Conservation (phyloP, 2,797 vertebrate genomes). For the Pangasius mekongensis region DNA sequence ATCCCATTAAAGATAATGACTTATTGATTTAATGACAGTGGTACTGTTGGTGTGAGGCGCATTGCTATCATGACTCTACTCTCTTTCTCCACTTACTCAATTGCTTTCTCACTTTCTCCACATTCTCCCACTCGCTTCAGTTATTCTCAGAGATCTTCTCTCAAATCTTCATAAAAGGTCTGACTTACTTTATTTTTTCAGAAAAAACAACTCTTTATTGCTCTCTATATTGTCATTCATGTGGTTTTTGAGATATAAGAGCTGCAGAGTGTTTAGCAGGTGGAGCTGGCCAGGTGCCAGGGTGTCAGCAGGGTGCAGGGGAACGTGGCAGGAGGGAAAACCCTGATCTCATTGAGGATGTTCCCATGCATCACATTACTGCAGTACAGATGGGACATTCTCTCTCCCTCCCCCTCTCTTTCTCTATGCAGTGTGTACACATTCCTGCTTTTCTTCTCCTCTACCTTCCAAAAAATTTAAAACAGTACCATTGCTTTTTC, state of each 20-base stretch:
- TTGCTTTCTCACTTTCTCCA: neutral
- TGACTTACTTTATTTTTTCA: neutral
- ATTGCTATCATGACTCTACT: slow-evolving; percentile 81
- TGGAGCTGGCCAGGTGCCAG: slow-evolving; percentile 25
- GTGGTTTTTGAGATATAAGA: slow-evolving; percentile 57
- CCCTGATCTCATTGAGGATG: slow-evolving; percentile 73
- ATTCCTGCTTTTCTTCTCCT: neutral
- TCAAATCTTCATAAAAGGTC: neutral
- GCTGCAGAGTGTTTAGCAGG: slow-evolving; percentile 13
- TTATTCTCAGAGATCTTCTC: neutral
- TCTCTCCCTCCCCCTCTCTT: slow-evolving; percentile 25
- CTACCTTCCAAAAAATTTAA: no score
- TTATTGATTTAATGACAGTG: slow-evolving; percentile 98
- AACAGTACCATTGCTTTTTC: neutral
- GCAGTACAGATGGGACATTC: slow-evolving; percentile 71
- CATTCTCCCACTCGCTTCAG: neutral
- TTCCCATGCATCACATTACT: slow-evolving; percentile 69
- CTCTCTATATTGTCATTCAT: slow-evolving; percentile 27
- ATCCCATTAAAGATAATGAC: slow-evolving; percentile 99
- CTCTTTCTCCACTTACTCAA: slow-evolving; percentile 63
- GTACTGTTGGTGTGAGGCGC: slow-evolving; percentile 92
- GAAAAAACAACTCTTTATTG: slow-evolving; percentile 29
- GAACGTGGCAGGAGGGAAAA: slow-evolving; percentile 68
- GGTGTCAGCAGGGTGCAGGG: slow-evolving; percentile 66
- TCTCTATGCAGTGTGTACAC: neutral